Percentiles rank a stretch among this genome's conserved stretches.
These are phyloP conservation scores for Mayetiola destructor DNA, from an alignment of 2,888 invertebrate species.

Conservation along the genomic window DNA sequence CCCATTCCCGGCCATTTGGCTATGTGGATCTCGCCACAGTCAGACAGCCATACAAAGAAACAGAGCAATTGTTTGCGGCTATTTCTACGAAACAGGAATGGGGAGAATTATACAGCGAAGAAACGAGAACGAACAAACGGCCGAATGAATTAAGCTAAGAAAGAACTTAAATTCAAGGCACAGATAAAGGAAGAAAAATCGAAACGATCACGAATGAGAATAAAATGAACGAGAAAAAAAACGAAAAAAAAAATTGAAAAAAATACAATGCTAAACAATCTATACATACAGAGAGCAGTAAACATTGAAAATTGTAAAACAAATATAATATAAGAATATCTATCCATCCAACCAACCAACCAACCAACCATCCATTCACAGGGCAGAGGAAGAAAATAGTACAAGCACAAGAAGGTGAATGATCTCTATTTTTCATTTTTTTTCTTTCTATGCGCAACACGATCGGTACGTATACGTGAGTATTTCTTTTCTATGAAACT, in stretches of 20 bases:
- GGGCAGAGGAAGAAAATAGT: slow-evolving; percentile 8
- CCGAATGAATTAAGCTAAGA: not conserved
- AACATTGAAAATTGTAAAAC: no score
- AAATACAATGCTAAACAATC: no score
- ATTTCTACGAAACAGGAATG: not conserved
- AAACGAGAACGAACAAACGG: not conserved
- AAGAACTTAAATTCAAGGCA: not conserved
- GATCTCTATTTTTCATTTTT: no score
- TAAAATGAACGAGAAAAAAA: not conserved
- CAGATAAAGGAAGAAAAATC: not conserved
- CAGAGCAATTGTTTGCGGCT: slow-evolving; percentile 1
- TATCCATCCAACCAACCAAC: not conserved
- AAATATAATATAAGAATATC: slow-evolving; percentile 2
- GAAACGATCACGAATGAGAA: no score
- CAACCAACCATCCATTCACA: not conserved
- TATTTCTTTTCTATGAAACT: no score
- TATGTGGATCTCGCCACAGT: no score
- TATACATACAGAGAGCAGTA: no score
- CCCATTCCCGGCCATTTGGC: no score
- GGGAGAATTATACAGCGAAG: no score
- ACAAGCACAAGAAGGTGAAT: slow-evolving; percentile 9
- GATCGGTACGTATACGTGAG: no score
- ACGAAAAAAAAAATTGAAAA: not conserved
- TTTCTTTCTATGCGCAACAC: no score
- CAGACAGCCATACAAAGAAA: no score